phyloP scores from a whole-genome alignment of 2,888 invertebrate species.

The Aradus depressus region DNA sequence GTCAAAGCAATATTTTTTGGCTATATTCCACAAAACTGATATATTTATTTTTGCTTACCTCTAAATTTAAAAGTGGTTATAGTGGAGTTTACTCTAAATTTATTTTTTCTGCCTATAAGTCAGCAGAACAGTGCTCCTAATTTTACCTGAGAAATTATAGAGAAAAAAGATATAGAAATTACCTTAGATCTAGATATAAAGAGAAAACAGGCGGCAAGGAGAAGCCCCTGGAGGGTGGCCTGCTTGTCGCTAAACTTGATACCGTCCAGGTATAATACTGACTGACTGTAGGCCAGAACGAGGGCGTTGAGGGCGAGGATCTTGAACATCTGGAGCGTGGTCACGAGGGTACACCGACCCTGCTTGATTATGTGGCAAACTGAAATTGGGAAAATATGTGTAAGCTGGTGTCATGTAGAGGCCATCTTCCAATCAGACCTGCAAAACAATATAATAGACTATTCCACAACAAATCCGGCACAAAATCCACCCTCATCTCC shows the following conservation, averaged over 20 bases:
- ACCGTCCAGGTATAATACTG: conserved; percentile 93
- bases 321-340: conserved; percentile 99
- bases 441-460: no score
- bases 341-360: conserved; percentile 96
- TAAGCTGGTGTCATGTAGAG: neutral
- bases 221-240: conserved; percentile 90
- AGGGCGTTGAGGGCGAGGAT: conserved; percentile 96
- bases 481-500: neutral
- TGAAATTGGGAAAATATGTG: conserved; percentile 40
- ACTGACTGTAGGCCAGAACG: conserved; percentile 95
- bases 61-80: no score
- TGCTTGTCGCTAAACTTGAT: conserved; percentile 96
- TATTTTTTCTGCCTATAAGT: no score
- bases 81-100: no score
- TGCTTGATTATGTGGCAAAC: conserved; percentile 99
- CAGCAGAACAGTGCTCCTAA: no score
- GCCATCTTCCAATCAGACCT: no score
- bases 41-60: no score
- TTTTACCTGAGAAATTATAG: no score
- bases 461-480: no score
- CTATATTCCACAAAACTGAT: no score
- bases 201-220: conserved; percentile 92
- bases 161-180: conserved; percentile 25
- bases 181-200: conserved; percentile 97
- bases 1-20: no score